Base-by-base conservation (phyloP, 2,113 vertebrate genomes). In the Anhinga rufa region DNA sequence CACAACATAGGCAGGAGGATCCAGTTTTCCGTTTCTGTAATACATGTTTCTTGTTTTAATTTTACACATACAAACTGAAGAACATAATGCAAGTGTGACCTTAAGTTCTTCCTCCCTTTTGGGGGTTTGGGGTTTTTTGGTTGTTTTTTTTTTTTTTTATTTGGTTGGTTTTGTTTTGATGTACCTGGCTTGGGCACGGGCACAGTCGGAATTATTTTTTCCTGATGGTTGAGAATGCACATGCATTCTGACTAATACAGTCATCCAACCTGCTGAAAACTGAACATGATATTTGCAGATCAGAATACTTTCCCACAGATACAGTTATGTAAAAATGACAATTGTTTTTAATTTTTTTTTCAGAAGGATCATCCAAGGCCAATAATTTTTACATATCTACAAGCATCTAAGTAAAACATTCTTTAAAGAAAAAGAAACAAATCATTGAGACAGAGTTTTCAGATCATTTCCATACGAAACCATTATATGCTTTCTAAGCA, bases 31-130 rank as follows among this genome's bases (percentile, higher is more conserved):
- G 5, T 44, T 12, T 18, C 38, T 40, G 5, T 25, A 14, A 46
- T 25, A 31, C 0, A 1, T 4, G 4, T 9, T 71, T 21, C 57
- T 16, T 48, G 4, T 36, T 46, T 18, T 32, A 32, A 5, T 26
- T 36, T 81, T n/a, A 84, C 34, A 64, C 7, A 10, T 54, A 25
- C 34, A 91, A 84, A 46, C 9, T 9, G 25, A 54, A 31, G 58
- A 66, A 44, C 7, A 5, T 24, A n/a, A 9, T n/a, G 12, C 36
- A 66, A 62, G 19, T 9, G 61, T 24, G 68, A 69, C 32, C 44
- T 68, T 42, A 18, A 42, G 12, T 10, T 42, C 80, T 84, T 76
- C 38, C 54, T 79, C 49, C 40, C 34, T 58, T 60, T 75, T 60
- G 54, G 9, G 7, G 15, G 4, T 9, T 42, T 7, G 26, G 40